A percentile compares a stretch with the other conserved stretches of the same genome.
Conservation (phyloP, 2,888 invertebrate species). For the Acleris sparsana region DNA sequence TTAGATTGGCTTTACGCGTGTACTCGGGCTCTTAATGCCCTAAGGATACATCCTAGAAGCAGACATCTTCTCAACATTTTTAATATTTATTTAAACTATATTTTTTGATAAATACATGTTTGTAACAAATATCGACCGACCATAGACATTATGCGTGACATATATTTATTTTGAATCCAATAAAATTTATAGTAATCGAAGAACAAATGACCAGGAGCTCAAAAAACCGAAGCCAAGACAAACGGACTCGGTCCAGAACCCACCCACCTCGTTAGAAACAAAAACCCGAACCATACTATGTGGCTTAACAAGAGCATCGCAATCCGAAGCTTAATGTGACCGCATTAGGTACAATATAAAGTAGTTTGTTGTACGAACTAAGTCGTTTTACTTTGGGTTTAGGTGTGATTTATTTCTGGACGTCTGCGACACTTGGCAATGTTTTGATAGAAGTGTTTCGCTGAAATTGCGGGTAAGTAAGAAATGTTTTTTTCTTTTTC, state of each 20-base stretch:
- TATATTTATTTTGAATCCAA: background rate
- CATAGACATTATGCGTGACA: background rate
- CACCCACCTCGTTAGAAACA: constrained; percentile 34
- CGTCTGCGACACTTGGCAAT: constrained; percentile 32
- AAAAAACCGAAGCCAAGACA: constrained; percentile 31
- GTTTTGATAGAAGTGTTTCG: constrained; percentile 35
- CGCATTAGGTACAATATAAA: constrained; percentile 6
- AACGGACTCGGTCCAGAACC: constrained; percentile 27
- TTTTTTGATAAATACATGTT: no score
- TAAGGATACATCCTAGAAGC: no score
- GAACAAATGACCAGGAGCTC: constrained; percentile 33
- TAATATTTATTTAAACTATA: no score
- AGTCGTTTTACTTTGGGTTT: background rate
- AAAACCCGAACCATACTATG: background rate
- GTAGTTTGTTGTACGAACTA: background rate
- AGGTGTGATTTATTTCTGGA: constrained; percentile 27
- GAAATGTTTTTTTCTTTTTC: constrained; percentile 4
- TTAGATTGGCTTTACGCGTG: constrained; percentile 19
- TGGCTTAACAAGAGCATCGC: background rate
- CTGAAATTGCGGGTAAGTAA: constrained; percentile 27
- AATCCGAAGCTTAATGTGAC: constrained; percentile 8
- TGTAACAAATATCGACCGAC: no score
- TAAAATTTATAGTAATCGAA: constrained; percentile 26
- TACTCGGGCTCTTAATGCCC: no score
- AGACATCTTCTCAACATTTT: no score